A percentile compares a stretch with the other conserved stretches of the same genome.
Evolutionary conservation across 1,140 invertebrate genomes (phyloP).

Genomic region (Triops cancriformis): DNA sequence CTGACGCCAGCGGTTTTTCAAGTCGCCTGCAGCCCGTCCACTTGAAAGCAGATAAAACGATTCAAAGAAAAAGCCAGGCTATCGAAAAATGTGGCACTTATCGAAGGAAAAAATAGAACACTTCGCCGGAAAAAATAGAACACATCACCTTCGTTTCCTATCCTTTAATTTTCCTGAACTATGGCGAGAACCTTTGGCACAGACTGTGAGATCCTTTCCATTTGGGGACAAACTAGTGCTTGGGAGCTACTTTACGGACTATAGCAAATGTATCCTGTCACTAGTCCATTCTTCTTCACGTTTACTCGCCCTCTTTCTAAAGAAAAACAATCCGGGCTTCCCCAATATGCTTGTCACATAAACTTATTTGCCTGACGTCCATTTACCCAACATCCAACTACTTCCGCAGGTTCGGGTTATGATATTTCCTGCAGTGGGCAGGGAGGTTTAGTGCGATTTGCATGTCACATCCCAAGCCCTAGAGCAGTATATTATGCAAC

Average conservation of each 20-base stretch:
- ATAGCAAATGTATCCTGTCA: not conserved
- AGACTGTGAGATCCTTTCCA: not conserved
- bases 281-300: not conserved
- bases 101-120: not conserved
- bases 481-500: not conserved
- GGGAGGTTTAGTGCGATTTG: not conserved
- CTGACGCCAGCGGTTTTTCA: not conserved
- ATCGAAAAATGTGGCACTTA: not conserved
- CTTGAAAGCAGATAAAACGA: constrained; percentile 10
- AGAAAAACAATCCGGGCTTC: not conserved
- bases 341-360: constrained; percentile 1
- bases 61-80: constrained; percentile 1
- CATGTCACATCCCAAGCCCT: not conserved
- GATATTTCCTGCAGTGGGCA: not conserved
- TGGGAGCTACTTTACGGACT: not conserved
- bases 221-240: not conserved
- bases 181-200: not conserved
- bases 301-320: not conserved
- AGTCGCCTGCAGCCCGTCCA: not conserved
- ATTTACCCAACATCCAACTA: not conserved
- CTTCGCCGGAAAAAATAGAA: too few relatives aligned
- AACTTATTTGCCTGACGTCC: not conserved
- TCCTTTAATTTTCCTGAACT: not conserved
- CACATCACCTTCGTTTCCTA: not conserved
- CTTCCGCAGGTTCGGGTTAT: not conserved